phyloP scores from a whole-genome alignment of 2,797 vertebrate genomes.

The Arnoldichthys spilopterus region DNA sequence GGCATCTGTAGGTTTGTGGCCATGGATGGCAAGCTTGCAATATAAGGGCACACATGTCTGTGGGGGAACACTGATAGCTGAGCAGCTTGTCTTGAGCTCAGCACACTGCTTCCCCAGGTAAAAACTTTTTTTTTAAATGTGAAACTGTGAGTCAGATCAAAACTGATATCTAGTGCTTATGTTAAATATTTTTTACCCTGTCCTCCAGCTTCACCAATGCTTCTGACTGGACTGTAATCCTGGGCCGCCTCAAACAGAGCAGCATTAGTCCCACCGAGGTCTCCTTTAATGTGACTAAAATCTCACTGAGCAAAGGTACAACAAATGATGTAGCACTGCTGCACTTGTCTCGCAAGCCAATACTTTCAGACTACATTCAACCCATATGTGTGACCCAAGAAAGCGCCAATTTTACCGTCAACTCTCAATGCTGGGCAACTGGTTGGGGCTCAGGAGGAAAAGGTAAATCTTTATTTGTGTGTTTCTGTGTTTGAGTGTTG shows the following conservation, averaged over 20 bases:
- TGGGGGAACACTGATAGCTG: constrained; percentile 78
- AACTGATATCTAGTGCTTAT: too few relatives aligned
- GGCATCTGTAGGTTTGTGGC: constrained; percentile 59
- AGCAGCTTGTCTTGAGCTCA: constrained; percentile 73
- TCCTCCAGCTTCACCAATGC: constrained; percentile 43
- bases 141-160: too few relatives aligned
- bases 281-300: constrained; percentile 38
- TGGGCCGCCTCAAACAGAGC: constrained; percentile 50
- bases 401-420: background rate
- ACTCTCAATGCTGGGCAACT: constrained; percentile 53
- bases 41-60: constrained; percentile 72
- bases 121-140: too few relatives aligned
- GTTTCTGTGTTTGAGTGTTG: background rate
- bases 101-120: constrained; percentile 77
- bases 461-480: constrained; percentile 41
- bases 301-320: constrained; percentile 33
- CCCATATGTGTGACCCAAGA: constrained; percentile 56
- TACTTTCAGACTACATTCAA: constrained; percentile 51
- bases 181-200: background rate
- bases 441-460: constrained; percentile 56
- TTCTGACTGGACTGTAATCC: constrained; percentile 54
- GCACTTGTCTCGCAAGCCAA: constrained; percentile 34
- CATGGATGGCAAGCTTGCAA: constrained; percentile 78
- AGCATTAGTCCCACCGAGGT: constrained; percentile 47
- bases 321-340: constrained; percentile 49